A percentile compares a stretch with the other conserved stretches of the same genome.
phyloP scores from a whole-genome alignment of 2,797 vertebrate genomes.

The Chelidonichthys spinosus region DNA sequence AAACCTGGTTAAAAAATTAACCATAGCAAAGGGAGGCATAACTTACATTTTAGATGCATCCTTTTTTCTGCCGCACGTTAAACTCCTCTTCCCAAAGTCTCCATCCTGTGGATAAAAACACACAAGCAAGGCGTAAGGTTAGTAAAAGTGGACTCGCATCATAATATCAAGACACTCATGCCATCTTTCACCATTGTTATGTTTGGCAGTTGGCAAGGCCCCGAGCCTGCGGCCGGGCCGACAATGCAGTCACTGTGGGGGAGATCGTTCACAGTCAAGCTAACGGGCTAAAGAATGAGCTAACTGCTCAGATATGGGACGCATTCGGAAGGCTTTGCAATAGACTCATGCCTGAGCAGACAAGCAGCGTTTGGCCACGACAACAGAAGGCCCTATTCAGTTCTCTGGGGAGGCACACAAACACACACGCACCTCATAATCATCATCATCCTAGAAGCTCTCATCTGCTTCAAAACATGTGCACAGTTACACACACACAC shows the following conservation, averaged over 20 bases:
- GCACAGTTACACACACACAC: slow-evolving; percentile 27
- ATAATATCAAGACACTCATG: slow-evolving; percentile 56
- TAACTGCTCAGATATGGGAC: slow-evolving; percentile 75
- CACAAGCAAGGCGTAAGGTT: slow-evolving; percentile 53
- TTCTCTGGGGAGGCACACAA: slow-evolving; percentile 62
- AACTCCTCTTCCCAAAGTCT: slow-evolving; percentile 52
- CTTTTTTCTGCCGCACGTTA: slow-evolving; percentile 21
- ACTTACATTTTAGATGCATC: slow-evolving; percentile 72
- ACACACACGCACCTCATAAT: slow-evolving; percentile 69
- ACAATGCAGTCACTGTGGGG: slow-evolving; percentile 75
- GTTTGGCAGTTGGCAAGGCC: slow-evolving; percentile 61
- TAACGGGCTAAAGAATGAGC: slow-evolving; percentile 73
- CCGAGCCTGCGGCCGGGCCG: slow-evolving; percentile 42
- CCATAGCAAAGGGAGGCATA: background rate
- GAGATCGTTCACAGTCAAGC: slow-evolving; percentile 69
- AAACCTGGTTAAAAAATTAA: background rate
- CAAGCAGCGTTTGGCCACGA: slow-evolving; percentile 77
- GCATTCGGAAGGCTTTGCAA: slow-evolving; percentile 67
- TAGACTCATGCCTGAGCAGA: slow-evolving; percentile 81
- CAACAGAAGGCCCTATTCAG: slow-evolving; percentile 81
- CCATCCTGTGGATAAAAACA: slow-evolving; percentile 70
- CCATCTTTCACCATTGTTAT: slow-evolving; percentile 65
- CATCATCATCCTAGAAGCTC: slow-evolving; percentile 73
- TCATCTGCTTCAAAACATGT: slow-evolving; percentile 73
- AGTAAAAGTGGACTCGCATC: slow-evolving; percentile 50